Evolutionary conservation across 2,113 vertebrate genomes (phyloP).

Genomic region (Cichladusa arquata): DNA sequence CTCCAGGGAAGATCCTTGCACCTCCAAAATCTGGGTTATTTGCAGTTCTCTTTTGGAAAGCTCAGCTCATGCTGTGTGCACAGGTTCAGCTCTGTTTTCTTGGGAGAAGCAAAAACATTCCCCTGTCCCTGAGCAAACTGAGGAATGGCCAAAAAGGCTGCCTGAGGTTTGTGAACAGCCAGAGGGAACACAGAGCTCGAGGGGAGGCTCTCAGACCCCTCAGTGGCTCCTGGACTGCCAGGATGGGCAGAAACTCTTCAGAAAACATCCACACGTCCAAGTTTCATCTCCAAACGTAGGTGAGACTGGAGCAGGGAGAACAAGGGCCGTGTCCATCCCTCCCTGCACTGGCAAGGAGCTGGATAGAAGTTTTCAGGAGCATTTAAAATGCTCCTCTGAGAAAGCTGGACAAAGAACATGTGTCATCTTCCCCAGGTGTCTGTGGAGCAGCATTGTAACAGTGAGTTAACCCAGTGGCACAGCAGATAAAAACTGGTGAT

Average conservation of each 20-base stretch:
- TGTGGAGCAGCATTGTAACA: neutral
- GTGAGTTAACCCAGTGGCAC: neutral
- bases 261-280: neutral
- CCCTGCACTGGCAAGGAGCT: neutral
- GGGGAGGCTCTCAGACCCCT: neutral
- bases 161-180: neutral
- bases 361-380: neutral
- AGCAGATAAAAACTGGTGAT: neutral
- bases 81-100: neutral
- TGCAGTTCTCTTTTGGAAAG: neutral
- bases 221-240: neutral
- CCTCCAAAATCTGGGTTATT: neutral
- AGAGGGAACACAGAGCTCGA: neutral
- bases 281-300: neutral
- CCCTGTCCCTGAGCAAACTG: neutral
- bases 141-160: accelerated
- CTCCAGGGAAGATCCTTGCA: neutral
- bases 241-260: neutral
- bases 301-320: neutral
- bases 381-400: neutral
- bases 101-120: neutral
- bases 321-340: neutral
- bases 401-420: neutral
- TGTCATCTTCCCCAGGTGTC: neutral
- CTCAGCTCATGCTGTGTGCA: neutral